Base-by-base conservation (phyloP, 2,888 invertebrate species). In the Tetanocera ferruginea region DNA sequence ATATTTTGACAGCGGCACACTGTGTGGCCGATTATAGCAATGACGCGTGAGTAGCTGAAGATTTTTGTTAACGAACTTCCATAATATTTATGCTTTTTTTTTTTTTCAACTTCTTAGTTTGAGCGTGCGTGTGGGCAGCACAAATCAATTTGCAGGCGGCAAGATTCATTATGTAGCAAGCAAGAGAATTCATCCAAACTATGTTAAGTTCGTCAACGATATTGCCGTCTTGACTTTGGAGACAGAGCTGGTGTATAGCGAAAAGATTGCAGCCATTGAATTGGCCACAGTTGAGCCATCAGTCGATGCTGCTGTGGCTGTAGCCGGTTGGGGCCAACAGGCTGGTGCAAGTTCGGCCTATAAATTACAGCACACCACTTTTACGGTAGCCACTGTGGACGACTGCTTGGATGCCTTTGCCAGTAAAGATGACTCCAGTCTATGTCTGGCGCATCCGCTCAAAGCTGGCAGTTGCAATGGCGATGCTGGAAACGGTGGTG, bases 311-410 rank as follows among this genome's bases (percentile, higher is more conserved):
- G n/a, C 2, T 2, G 79, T 89, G 3, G 69, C 5, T 1, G 86
- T 89, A 3, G 84, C 86, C n/a, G 89, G 90, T 19, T 89, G 89
- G 89, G 90, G 89, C 5, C 69, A 76, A 52, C 85, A 83, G n/a
- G 71, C 69, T 0, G 81, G 84, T 1, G 84, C 82, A 9, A 76
- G 49, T 4, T 17, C 82, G 11, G 81, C 87, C 1, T 84, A 81
- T 37, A 88, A 87, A 80, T 80, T 88, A 25, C 84, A 85, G 3
- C 75, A 83, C 11, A 70, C 83, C 4, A 9, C 23, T 0, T 81
- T 87, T 5, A 75, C 25, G 0, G 70, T 85, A 28, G 84, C 88
- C 62, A 31, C 70, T 23, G 81, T 81, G 0, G 80, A 31, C 0
- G 78, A 11, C 2, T 88, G 87, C 74, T 75, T 17, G 25, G 80